Base-by-base conservation (phyloP, 2,113 vertebrate species). In the Corythornis vintsioides region DNA sequence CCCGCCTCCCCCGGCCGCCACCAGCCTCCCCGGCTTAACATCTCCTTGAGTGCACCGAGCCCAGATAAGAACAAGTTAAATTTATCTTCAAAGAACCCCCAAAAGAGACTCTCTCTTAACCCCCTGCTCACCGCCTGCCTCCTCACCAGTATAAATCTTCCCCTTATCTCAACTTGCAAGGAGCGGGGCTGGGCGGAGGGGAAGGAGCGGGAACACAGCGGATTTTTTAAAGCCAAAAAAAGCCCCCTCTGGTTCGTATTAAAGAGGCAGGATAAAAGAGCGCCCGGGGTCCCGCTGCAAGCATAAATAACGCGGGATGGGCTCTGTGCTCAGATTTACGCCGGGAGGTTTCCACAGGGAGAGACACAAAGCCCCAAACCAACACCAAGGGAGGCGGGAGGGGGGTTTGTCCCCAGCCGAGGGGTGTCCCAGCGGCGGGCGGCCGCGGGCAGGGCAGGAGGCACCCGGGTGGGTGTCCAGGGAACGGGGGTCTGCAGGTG, bases 41-140 rank as follows among this genome's bases (percentile, higher is more conserved):
- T 84, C 88, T 76, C 63, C 72, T 80, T 84, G 90, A 94, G 93
- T 95, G 90, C 93, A 76, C 2, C 12, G 26, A 84, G 77, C 43
- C 65, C 74, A 94, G 96, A 96, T 97, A 96, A 97, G 94, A 88
- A 73, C 38, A 81, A 94, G 93, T 92, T 94, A 91, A 94, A 95
- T 95, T 95, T 94, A 93, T 93, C 96, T 96, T 96, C 96, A 96
- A 97, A 97, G 95, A 84, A 78, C 79, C 91, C 92, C 95, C 89
- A 89, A 95, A 96, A 96, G 92, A 0, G 31, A 38, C 83, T 93
- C 70, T 33, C 77, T 55, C 84, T 95, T 92, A 88, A 96, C 95
- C 91, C 92, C 80, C 84, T 91, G 85, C 92, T 76, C 84, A 2
- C 90, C 24, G 3, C 84, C 90, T 63, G 84, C 88, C 57, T 70